These are phyloP conservation scores for Nymphalis polychloros DNA, from an alignment of 2,888 invertebrate species.

Conservation along the genomic window DNA sequence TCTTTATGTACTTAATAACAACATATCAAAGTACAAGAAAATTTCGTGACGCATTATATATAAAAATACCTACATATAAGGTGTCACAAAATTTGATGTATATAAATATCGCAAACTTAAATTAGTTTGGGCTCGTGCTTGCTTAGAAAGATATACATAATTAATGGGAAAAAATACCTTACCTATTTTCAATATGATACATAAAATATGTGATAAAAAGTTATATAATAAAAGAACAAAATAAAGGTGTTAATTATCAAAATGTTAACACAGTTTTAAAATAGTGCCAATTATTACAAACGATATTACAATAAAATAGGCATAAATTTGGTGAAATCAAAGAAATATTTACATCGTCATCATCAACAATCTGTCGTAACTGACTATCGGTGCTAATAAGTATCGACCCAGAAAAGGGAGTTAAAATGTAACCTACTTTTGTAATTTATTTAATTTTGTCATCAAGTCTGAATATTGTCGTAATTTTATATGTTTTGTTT, in stretches of 20 bases:
- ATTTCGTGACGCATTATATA: background rate
- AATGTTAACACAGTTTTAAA: no score
- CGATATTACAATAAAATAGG: slow-evolving; percentile 1
- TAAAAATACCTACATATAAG: no score
- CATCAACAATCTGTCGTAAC: slow-evolving; percentile 7
- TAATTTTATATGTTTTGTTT: background rate
- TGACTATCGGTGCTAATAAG: background rate
- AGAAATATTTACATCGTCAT: slow-evolving; percentile 2
- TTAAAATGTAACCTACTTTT: slow-evolving; percentile 2
- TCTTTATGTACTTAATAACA: slow-evolving; percentile 5
- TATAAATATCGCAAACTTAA: no score
- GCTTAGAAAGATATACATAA: no score
- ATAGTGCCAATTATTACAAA: background rate
- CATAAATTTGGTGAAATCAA: slow-evolving; percentile 1
- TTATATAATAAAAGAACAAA: no score
- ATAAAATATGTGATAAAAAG: no score
- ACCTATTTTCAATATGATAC: no score
- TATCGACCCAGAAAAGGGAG: slow-evolving; percentile 10
- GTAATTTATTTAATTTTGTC: background rate
- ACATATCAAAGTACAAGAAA: background rate
- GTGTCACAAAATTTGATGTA: no score
- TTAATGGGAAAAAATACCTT: no score
- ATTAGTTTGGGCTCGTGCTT: no score
- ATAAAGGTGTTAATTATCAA: no score
- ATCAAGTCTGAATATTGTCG: background rate